Evolutionary conservation across 92 coral and sea anemone genomes (phyloP), one percentile per base, ranked within the genome.

Genomic region (Epizoanthus rinbou): DNA sequence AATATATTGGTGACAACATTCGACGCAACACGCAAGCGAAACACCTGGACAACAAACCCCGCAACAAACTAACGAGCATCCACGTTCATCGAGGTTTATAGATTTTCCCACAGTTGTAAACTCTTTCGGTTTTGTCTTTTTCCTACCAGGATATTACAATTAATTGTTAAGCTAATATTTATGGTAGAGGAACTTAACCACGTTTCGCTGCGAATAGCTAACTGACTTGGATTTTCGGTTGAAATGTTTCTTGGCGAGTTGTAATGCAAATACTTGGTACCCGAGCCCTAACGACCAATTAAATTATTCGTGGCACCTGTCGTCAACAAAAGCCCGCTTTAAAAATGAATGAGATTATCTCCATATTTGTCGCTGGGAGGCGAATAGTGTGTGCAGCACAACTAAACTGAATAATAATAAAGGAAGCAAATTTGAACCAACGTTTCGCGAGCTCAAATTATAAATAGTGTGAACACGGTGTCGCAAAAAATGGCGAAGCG

Each of bases 331-430:
- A 63, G 84, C 71, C 80, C 87, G 85, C 90, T 87, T 93, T 93
- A 93, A 91, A 93, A 91, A 88, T 93, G 75, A 79, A 93, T 93
- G 95, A 93, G 89, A 85, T 86, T 81, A 91, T 93, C 88, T 88
- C 97, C 97, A 83, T 93, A 93, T 93, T 91, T 93, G 97, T 93
- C 91, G 88, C 89, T 86, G 88, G 89, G 90, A 85, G 89, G 93
- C 91, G 89, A 87, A 90, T 91, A 89, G 79, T 86, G 88, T 89
- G 74, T 85, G 88, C 83, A 87, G 84, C 82, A 78, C 86, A 90
- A 89, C 95, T 91, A 88, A 91, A 89, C 91, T 84, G 86, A 80
- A 86, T 91, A 84, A 83, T 93, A 83, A 91, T 22, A 15, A 23
- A 67, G 67, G 47, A 52, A 58, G 57, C 45, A 68, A 81, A 67